Percentiles rank a stretch among this genome's conserved stretches.
phyloP scores from a whole-genome alignment of 1,140 invertebrate genomes.

The Sycophila sp. region DNA sequence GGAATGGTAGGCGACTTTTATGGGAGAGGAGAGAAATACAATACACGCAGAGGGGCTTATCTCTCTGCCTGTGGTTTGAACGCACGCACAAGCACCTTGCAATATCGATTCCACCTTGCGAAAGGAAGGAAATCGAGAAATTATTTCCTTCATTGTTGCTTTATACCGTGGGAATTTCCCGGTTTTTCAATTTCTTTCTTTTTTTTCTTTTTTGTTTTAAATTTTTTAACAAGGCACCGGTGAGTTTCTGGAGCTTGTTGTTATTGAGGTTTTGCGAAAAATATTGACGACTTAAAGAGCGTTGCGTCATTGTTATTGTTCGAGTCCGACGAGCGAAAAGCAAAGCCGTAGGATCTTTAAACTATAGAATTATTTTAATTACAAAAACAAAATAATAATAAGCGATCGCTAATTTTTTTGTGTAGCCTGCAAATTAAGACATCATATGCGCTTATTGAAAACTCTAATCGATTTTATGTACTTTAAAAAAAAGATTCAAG shows the following conservation, averaged over 20 bases:
- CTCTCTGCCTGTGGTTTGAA: neutral
- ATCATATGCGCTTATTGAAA: too few species aligned
- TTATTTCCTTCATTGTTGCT: constrained; percentile 4
- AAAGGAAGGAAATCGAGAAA: constrained; percentile 26
- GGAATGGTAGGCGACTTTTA: constrained; percentile 46
- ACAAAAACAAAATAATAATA: too few species aligned
- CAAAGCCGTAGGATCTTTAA: too few species aligned
- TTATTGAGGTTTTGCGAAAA: too few species aligned
- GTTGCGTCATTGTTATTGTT: too few species aligned
- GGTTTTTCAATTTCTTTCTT: neutral
- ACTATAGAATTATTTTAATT: too few species aligned
- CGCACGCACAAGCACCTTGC: neutral
- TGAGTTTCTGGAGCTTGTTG: neutral
- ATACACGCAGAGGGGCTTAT: constrained; percentile 10
- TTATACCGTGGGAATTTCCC: neutral
- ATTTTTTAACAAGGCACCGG: too few species aligned
- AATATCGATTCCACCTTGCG: neutral
- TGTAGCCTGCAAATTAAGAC: neutral
- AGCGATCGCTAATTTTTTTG: too few species aligned
- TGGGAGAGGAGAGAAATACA: constrained; percentile 32
- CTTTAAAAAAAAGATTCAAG: too few species aligned
- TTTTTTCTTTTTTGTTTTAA: neutral
- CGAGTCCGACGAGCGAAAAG: too few species aligned
- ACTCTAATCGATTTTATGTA: too few species aligned
- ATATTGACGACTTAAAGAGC: too few species aligned